Evolutionary conservation across 2,113 vertebrate genomes (phyloP), one percentile per base, ranked within the genome.

Genomic region (Lichenostomus cassidix): DNA sequence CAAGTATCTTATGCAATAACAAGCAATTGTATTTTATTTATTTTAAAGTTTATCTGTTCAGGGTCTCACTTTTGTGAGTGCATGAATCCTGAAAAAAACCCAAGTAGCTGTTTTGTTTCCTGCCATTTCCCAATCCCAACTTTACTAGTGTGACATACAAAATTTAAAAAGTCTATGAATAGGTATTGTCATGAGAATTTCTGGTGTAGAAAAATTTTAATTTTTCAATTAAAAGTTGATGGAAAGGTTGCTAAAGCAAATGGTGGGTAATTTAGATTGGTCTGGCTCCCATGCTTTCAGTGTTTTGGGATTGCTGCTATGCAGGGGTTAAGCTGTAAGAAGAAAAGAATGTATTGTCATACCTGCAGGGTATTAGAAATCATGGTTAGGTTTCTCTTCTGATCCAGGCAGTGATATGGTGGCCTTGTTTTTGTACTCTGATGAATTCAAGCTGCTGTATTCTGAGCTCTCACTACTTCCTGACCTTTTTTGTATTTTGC

Each of bases 391-490:
- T 87, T 76, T 89, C 69, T 82, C 31, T 90, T 89, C 70, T 87
- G 87, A 89, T 75, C 46, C 28, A 58, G 63, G 46, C 50, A 83
- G 46, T 56, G 89, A 88, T 94, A 81, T 4, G 10, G 46, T 65
- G 49, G 50, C 74, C 73, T 15, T 74, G 77, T 71, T 64, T 93
- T 92, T 73, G 44, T 63, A 53, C 35, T 67, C 73, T 50, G 58
- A 90, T 82, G 76, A 89, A 90, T 93, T 89, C 69, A 85, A 71
- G 63, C 86, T 74, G 44, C 58, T 87, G 47, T 93, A 28, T 60
- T 84, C 62, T 22, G 47, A 65, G 58, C 16, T 4, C 37, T 92
- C 24, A 4, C 28, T 79, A 44, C 50, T 88, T 92, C 20, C 63
- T 70, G 74, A 25, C 46, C 71, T 94, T 27, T 60, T 76, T 89